Evolutionary conservation across 2,797 vertebrate species (phyloP).

Genomic region (Champsocephalus gunnari): DNA sequence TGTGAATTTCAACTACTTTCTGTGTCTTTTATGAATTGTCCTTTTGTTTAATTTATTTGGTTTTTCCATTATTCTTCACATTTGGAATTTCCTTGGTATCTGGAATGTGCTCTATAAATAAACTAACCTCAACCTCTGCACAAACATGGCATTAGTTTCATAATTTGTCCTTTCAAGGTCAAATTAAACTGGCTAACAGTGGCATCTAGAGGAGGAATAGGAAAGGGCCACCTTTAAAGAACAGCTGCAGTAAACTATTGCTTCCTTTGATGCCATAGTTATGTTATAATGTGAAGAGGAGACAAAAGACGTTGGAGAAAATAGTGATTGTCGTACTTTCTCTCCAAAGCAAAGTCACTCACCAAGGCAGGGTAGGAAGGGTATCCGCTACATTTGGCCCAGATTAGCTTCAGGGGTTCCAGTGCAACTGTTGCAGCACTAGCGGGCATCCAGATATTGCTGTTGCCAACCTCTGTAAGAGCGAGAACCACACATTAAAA

Average conservation of each 20-base stretch:
- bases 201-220: slow-evolving; percentile 69
- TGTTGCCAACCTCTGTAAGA: slow-evolving; percentile 95
- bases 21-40: too few relatives aligned
- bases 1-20: too few relatives aligned
- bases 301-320: slow-evolving; percentile 35
- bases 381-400: slow-evolving; percentile 99
- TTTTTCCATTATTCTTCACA: too few relatives aligned
- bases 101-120: too few relatives aligned
- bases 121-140: too few relatives aligned
- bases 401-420: slow-evolving; percentile 98
- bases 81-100: too few relatives aligned
- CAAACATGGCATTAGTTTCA: background rate
- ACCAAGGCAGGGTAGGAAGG: slow-evolving; percentile 99
- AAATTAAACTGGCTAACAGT: slow-evolving; percentile 37
- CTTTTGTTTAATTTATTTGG: too few relatives aligned
- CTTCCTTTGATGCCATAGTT: slow-evolving; percentile 19
- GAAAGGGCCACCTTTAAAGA: slow-evolving; percentile 2
- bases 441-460: slow-evolving; percentile 96
- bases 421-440: slow-evolving; percentile 92
- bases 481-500: slow-evolving; percentile 76
- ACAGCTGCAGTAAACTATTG: slow-evolving; percentile 9
- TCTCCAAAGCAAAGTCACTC: slow-evolving; percentile 81
- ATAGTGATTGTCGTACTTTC: slow-evolving; percentile 62
- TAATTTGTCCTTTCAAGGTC: slow-evolving; percentile 51
- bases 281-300: slow-evolving; percentile 24